Evolutionary conservation across 92 coral and sea anemone genomes (phyloP).

Genomic region (Umimayanthus chanpuru): DNA sequence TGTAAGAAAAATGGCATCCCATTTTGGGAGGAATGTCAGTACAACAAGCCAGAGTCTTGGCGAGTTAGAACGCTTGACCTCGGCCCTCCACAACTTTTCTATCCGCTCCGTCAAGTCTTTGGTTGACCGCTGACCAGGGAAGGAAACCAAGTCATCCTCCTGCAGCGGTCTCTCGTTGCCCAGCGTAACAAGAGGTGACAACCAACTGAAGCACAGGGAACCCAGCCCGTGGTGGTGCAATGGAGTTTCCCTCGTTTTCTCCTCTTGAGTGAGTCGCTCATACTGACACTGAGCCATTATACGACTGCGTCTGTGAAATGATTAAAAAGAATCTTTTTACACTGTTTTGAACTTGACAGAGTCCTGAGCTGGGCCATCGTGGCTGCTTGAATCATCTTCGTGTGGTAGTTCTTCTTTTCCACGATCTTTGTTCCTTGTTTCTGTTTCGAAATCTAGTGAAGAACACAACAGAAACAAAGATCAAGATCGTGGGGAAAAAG

Average conservation of each 20-base stretch:
- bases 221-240: background rate
- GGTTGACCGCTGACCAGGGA: conserved; percentile 4
- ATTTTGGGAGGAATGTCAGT: background rate
- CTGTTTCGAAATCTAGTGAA: too few relatives aligned
- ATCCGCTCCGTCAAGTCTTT: background rate
- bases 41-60: conserved; percentile 10
- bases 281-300: background rate
- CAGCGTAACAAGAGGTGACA: background rate
- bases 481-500: too few relatives aligned
- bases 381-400: too few relatives aligned
- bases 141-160: background rate
- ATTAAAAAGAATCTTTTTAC: too few relatives aligned
- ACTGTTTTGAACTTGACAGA: too few relatives aligned
- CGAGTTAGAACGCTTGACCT: background rate
- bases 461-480: too few relatives aligned
- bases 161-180: background rate
- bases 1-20: background rate
- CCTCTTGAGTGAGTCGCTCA: background rate
- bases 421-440: too few relatives aligned
- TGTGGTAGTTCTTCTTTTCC: too few relatives aligned
- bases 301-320: background rate
- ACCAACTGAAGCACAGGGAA: background rate
- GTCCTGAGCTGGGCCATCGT: too few relatives aligned
- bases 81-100: background rate
- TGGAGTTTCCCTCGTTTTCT: background rate